phyloP scores from a whole-genome alignment of 2,888 invertebrate species.

The Hypolimnas misippus region DNA sequence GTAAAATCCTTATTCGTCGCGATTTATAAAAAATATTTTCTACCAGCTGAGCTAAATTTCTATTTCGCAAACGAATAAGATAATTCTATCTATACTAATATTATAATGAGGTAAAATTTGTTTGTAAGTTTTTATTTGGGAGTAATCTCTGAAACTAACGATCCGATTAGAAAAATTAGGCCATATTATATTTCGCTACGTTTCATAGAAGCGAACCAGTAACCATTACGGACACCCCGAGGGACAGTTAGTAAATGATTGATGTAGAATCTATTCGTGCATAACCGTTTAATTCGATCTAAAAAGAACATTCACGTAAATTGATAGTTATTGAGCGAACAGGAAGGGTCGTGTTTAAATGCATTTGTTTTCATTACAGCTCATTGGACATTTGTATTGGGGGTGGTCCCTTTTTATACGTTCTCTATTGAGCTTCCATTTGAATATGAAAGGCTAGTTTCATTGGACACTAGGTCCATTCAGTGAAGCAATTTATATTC shows the following conservation, averaged over 20 bases:
- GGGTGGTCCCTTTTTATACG: slow-evolving; percentile 37
- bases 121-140: too few relatives aligned
- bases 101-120: too few relatives aligned
- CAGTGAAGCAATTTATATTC: slow-evolving; percentile 19
- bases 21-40: neutral
- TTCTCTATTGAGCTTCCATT: slow-evolving; percentile 36
- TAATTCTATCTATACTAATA: too few relatives aligned
- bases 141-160: too few relatives aligned
- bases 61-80: neutral
- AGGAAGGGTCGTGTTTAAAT: slow-evolving; percentile 37
- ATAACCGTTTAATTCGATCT: slow-evolving; percentile 17
- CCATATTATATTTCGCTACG: too few relatives aligned
- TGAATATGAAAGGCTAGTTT: slow-evolving; percentile 40
- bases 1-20: neutral
- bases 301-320: slow-evolving; percentile 24
- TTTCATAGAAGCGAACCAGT: too few relatives aligned
- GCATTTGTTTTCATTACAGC: slow-evolving; percentile 46
- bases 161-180: too few relatives aligned
- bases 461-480: slow-evolving; percentile 20
- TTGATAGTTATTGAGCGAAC: slow-evolving; percentile 30
- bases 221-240: too few relatives aligned
- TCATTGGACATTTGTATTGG: slow-evolving; percentile 37
- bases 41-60: neutral
- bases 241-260: neutral
- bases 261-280: neutral